Conservation (phyloP, 1,140 invertebrate genomes). For the Bombus impatiens region DNA sequence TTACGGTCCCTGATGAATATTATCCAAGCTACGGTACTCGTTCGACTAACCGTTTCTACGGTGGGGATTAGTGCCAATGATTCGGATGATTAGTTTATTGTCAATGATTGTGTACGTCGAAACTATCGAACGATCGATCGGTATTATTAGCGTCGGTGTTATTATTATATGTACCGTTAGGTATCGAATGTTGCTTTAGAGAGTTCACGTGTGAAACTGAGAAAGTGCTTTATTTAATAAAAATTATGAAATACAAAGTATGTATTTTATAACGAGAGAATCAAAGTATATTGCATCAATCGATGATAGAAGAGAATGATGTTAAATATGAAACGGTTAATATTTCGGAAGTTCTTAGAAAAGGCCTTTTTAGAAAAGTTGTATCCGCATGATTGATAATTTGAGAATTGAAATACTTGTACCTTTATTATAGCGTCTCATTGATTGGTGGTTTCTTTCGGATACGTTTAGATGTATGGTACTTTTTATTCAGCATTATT, state of each 20-base stretch:
- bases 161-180: slow-evolving; percentile 9
- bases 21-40: neutral
- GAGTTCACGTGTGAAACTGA: neutral
- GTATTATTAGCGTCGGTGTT: neutral
- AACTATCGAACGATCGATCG: neutral
- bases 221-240: neutral
- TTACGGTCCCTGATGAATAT: slow-evolving; percentile 9
- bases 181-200: neutral
- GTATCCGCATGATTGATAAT: too few species aligned
- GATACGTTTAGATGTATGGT: neutral
- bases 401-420: too few species aligned
- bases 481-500: neutral
- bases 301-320: too few species aligned
- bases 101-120: neutral
- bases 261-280: neutral
- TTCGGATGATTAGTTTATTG: slow-evolving; percentile 1
- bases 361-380: too few species aligned
- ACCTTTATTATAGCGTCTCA: too few species aligned
- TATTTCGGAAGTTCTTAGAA: too few species aligned
- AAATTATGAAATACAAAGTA: neutral
- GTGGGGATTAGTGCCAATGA: neutral
- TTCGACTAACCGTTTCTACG: neutral
- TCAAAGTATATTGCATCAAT: neutral
- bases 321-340: too few species aligned
- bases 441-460: neutral